These are phyloP conservation scores for Meteorus sp. DNA, from an alignment of 1,140 invertebrate species.

Conservation along the genomic window DNA sequence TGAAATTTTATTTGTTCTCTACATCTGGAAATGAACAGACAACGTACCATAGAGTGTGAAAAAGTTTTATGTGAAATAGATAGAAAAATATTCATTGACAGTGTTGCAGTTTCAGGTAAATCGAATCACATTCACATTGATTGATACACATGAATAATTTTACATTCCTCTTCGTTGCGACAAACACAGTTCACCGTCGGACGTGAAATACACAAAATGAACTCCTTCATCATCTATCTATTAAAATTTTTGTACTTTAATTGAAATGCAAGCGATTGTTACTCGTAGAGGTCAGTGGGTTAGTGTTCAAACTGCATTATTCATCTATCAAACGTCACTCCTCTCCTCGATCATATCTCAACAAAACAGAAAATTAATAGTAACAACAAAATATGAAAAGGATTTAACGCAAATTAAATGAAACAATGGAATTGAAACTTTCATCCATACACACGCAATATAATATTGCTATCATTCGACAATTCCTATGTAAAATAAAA, in stretches of 20 bases:
- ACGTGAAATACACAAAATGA: slow-evolving; percentile 11
- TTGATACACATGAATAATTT: not conserved
- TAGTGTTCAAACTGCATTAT: not conserved
- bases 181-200: slow-evolving; percentile 53
- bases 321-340: not conserved
- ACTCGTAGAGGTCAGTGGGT: not conserved
- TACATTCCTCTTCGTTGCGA: slow-evolving; percentile 42
- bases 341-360: too few species aligned
- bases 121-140: not conserved
- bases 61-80: not conserved
- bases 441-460: too few species aligned
- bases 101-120: not conserved
- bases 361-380: too few species aligned
- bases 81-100: not conserved
- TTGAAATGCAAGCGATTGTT: slow-evolving; percentile 3
- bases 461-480: too few species aligned
- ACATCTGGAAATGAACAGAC: not conserved
- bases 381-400: too few species aligned
- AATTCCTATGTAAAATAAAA: too few species aligned
- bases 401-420: too few species aligned
- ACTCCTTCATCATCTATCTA: not conserved
- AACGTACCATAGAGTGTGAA: too few species aligned
- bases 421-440: too few species aligned
- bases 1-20: slow-evolving; percentile 12
- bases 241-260: not conserved